Evolutionary conservation across 2,888 invertebrate species (phyloP).

Genomic region (Galerucella pusilla): DNA sequence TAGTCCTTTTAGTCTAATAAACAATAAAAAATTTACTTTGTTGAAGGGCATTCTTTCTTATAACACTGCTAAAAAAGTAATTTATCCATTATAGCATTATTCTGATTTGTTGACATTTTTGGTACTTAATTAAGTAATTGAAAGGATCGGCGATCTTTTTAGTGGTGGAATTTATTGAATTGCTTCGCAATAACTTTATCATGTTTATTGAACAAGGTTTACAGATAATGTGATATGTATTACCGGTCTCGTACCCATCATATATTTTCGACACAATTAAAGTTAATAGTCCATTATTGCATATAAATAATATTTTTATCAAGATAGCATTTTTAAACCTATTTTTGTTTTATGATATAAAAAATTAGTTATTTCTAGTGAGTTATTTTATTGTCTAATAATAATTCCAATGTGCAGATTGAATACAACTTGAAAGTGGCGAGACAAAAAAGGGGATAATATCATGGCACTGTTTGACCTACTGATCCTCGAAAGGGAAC

Average conservation of each 20-base stretch:
- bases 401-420: no score
- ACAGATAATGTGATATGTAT: not conserved
- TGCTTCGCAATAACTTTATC: not conserved
- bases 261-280: no score
- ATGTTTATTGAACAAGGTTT: not conserved
- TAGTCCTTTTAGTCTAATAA: not conserved
- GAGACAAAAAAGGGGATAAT: no score
- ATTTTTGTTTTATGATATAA: no score
- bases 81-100: slow-evolving; percentile 7
- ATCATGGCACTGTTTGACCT: no score
- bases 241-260: not conserved
- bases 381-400: no score
- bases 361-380: no score
- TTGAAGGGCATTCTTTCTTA: not conserved
- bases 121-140: not conserved
- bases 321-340: no score
- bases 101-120: not conserved
- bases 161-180: not conserved
- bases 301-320: no score
- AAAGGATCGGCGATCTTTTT: not conserved
- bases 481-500: no score
- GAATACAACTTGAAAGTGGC: no score
- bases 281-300: no score
- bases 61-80: not conserved
- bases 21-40: not conserved